A percentile compares a stretch with the other conserved stretches of the same genome.
phyloP scores from a whole-genome alignment of 2,113 vertebrate species.

The Myanophis thanlyinensis region DNA sequence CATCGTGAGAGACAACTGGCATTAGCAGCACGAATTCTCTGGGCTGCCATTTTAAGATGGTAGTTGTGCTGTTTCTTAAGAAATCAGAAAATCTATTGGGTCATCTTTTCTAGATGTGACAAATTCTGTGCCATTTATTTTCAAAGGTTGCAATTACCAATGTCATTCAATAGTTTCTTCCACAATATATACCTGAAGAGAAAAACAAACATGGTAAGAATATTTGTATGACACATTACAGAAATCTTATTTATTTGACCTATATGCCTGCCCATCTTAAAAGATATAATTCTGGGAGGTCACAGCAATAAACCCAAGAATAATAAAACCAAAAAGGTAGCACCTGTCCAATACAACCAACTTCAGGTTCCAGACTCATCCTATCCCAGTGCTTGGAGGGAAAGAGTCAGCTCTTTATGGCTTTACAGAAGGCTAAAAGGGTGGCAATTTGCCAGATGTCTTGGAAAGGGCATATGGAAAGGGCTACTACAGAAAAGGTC shows the following conservation, averaged over 20 bases:
- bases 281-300: neutral
- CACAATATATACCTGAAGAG: constrained; percentile 16
- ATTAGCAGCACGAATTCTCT: constrained; percentile 88
- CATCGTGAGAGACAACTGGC: constrained; percentile 85
- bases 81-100: constrained; percentile 15
- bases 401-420: neutral
- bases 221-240: neutral
- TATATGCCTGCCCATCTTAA: neutral
- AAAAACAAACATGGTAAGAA: neutral
- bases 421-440: neutral
- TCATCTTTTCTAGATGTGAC: constrained; percentile 32
- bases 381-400: neutral
- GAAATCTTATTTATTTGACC: neutral
- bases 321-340: neutral
- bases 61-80: accelerated
- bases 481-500: neutral
- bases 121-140: neutral
- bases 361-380: neutral
- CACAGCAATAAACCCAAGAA: neutral
- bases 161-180: accelerated
- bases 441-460: neutral
- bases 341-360: neutral
- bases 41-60: constrained; percentile 82
- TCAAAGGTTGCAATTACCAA: accelerated
- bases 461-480: neutral